Conservation (phyloP, 92 coral and sea anemone species). For the Epizoanthus stellaris region DNA sequence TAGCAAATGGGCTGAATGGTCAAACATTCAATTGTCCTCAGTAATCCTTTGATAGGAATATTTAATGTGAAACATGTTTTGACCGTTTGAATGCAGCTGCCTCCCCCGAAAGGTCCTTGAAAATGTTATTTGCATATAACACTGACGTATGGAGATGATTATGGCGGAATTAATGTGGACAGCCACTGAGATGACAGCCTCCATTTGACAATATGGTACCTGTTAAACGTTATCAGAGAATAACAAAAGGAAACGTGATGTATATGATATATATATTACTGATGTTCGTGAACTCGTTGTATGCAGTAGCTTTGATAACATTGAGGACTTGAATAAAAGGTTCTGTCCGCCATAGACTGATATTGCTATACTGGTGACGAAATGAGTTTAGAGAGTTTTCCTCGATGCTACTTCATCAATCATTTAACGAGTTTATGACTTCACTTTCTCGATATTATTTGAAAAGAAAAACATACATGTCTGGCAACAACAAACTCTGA, state of each 20-base stretch:
- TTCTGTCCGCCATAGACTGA: too few relatives aligned
- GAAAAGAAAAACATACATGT: not conserved
- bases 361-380: slow-evolving; percentile 9
- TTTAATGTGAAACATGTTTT: slow-evolving; percentile 1
- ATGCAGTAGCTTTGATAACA: too few relatives aligned
- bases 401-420: not conserved
- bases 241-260: too few relatives aligned
- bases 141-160: slow-evolving; percentile 6
- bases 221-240: not conserved
- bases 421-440: not conserved
- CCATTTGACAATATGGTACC: not conserved
- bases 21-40: not conserved
- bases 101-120: not conserved
- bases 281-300: too few relatives aligned
- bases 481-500: not conserved
- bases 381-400: not conserved
- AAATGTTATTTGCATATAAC: slow-evolving; percentile 24
- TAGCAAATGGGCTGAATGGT: not conserved
- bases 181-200: not conserved
- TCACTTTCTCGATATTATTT: not conserved
- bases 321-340: too few relatives aligned
- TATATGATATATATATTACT: too few relatives aligned
- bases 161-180: not conserved
- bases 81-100: not conserved
- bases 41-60: not conserved